These are phyloP conservation scores for Gymnosoma rotundatum DNA, from an alignment of 2,888 invertebrate genomes.

Conservation along the genomic window DNA sequence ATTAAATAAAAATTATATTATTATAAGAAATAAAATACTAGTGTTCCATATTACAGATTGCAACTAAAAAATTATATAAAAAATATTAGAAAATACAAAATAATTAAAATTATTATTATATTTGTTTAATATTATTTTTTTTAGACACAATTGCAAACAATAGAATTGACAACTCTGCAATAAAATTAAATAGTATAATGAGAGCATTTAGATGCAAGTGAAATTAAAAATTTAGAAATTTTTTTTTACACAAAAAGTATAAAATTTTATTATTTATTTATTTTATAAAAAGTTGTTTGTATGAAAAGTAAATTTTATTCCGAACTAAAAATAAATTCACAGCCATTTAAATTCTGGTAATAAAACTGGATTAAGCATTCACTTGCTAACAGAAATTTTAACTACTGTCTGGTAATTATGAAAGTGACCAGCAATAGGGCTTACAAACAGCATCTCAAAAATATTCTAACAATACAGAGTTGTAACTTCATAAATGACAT, in stretches of 20 bases:
- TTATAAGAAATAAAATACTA: slow-evolving; percentile 63
- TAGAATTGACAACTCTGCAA: slow-evolving; percentile 43
- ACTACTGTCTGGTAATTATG: no score
- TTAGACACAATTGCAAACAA: slow-evolving; percentile 40
- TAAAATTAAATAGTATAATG: neutral
- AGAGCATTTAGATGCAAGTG: no score
- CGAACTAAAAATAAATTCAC: no score
- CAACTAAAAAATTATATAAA: slow-evolving; percentile 62
- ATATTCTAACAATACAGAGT: slow-evolving; percentile 44
- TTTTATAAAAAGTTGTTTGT: neutral
- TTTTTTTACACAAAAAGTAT: neutral
- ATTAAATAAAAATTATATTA: slow-evolving; percentile 30
- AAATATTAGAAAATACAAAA: slow-evolving; percentile 52
- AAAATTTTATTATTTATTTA: neutral
- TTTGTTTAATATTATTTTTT: slow-evolving; percentile 69
- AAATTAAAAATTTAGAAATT: no score
- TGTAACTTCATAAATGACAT: slow-evolving; percentile 14
- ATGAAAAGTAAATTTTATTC: no score
- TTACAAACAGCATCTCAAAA: slow-evolving; percentile 53
- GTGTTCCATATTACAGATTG: slow-evolving; percentile 69
- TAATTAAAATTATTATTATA: neutral
- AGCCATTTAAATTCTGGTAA: no score
- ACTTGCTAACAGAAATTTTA: no score
- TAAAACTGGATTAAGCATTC: no score
- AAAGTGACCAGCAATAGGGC: no score